phyloP scores from a whole-genome alignment of 2,113 vertebrate species.

The chimpanzee (Pan troglodytes) region DNA sequence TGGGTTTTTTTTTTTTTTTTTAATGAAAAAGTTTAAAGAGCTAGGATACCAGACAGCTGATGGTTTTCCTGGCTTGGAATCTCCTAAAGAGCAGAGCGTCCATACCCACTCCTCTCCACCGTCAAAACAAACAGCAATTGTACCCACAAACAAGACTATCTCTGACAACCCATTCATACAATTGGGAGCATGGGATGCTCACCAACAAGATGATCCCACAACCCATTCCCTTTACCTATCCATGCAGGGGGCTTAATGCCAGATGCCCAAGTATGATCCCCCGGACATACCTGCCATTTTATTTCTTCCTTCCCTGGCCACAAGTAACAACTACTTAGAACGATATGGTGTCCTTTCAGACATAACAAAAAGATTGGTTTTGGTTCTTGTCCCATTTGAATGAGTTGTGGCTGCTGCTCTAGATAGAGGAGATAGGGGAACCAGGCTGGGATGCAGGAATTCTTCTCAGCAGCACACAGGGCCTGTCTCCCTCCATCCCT shows the following conservation, averaged over 20 bases:
- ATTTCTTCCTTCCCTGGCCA: conserved; percentile 46
- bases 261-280: background rate
- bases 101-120: background rate
- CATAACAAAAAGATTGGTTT: conserved; percentile 53
- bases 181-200: background rate
- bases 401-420: background rate
- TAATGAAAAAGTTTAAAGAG: conserved; percentile 63
- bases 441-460: background rate
- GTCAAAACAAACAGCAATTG: conserved; percentile 60
- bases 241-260: background rate
- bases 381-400: background rate
- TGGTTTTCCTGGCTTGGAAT: conserved; percentile 68
- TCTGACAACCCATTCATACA: background rate
- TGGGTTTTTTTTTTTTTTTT: background rate
- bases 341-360: conserved; percentile 60
- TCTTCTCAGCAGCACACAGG: background rate
- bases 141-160: conserved; percentile 51
- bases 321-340: conserved; percentile 64
- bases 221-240: background rate
- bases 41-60: conserved; percentile 63
- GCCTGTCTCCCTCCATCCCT: background rate
- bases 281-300: conserved; percentile 17
- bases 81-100: conserved; percentile 56
- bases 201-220: background rate
- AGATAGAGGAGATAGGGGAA: background rate